These are phyloP conservation scores for Elaphurus davidianus DNA, from an alignment of 2,113 vertebrate species.

Conservation along the genomic window DNA sequence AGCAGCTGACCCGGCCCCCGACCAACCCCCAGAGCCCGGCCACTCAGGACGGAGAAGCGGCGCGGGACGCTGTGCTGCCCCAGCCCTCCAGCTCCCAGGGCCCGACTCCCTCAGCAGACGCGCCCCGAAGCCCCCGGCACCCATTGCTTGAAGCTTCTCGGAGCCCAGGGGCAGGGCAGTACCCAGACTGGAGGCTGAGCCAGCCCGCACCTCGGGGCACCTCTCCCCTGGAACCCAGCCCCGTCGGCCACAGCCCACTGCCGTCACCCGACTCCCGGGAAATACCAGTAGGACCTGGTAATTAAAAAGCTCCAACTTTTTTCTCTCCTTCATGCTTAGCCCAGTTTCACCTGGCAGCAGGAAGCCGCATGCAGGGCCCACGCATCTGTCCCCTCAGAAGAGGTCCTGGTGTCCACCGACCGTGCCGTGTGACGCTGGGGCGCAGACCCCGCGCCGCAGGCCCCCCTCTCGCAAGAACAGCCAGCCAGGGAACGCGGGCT, in stretches of 20 bases:
- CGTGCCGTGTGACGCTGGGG: accelerated
- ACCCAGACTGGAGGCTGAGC: not conserved
- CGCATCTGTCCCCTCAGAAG: accelerated
- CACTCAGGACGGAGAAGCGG: not conserved
- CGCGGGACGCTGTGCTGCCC: not conserved
- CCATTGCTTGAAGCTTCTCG: not conserved
- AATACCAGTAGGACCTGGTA: not conserved
- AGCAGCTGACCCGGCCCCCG: not conserved
- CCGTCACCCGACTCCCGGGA: accelerated
- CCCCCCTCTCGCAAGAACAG: not conserved
- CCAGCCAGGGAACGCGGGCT: accelerated
- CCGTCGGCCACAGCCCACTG: accelerated
- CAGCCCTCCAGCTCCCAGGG: not conserved
- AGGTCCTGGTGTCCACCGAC: not conserved
- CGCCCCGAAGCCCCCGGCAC: accelerated
- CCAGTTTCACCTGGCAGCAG: not conserved
- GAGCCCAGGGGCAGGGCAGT: not conserved
- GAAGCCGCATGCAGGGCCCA: not conserved
- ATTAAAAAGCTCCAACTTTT: not conserved
- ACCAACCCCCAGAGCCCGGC: accelerated
- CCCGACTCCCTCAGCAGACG: not conserved
- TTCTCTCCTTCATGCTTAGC: not conserved
- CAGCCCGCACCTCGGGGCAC: not conserved
- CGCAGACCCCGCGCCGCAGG: accelerated
- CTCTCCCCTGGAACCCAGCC: not conserved